A percentile compares a stretch with the other conserved stretches of the same genome.
These are phyloP conservation scores for Brenthis daphne DNA, from an alignment of 2,888 invertebrate species.

Conservation along the genomic window DNA sequence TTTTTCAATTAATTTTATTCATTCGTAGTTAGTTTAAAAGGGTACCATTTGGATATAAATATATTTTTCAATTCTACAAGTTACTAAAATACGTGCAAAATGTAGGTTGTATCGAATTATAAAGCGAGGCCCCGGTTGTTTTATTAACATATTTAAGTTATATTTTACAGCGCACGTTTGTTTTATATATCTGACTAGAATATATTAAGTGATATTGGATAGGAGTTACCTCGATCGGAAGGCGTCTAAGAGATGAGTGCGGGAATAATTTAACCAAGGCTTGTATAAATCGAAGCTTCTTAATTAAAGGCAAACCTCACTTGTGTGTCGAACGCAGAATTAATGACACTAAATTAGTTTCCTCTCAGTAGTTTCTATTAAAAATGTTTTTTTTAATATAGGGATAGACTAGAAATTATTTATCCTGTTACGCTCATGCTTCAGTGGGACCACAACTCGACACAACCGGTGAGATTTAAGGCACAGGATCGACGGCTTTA, in stretches of 20 bases:
- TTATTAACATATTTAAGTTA: slow-evolving; percentile 2
- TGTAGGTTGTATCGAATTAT: no score
- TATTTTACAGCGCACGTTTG: neutral
- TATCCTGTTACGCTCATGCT: no score
- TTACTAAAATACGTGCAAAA: neutral
- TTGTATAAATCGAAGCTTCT: slow-evolving; percentile 14
- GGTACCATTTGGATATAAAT: neutral
- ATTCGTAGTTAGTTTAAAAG: no score
- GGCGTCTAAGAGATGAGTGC: neutral
- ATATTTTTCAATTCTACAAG: neutral
- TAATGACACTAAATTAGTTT: slow-evolving; percentile 8
- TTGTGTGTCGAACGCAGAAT: slow-evolving; percentile 9
- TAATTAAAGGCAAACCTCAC: slow-evolving; percentile 26
- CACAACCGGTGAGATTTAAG: no score
- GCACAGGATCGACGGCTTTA: no score
- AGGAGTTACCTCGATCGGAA: neutral
- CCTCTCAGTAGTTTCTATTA: neutral
- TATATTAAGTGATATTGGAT: slow-evolving; percentile 8
- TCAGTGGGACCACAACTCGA: no score
- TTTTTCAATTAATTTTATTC: no score
- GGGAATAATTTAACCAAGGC: slow-evolving; percentile 2
- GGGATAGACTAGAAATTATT: no score
- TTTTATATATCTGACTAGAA: slow-evolving; percentile 15
- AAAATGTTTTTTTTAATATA: neutral
- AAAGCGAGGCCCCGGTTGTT: no score